A percentile compares a stretch with the other conserved stretches of the same genome.
These are phyloP conservation scores for Pipistrellus kuhlii DNA, from an alignment of 2,797 vertebrate genomes.

Conservation along the genomic window DNA sequence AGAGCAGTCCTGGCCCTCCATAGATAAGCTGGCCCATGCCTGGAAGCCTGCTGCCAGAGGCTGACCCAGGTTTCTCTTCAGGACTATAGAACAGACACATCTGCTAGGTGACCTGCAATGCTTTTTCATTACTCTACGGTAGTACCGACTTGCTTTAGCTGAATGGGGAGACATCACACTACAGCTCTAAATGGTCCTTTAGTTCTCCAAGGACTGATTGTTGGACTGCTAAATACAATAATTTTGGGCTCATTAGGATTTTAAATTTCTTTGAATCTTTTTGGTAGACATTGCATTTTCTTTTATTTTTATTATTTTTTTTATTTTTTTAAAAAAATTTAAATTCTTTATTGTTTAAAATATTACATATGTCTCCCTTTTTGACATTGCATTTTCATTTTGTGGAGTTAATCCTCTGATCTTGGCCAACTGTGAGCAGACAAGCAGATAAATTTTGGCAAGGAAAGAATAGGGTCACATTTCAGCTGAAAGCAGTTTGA, in stretches of 20 bases:
- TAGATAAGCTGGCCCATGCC: background rate
- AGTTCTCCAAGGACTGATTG: background rate
- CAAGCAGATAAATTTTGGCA: constrained; percentile 57
- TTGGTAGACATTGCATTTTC: constrained; percentile 36
- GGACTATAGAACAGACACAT: background rate
- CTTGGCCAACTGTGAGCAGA: constrained; percentile 52
- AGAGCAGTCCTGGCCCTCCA: background rate
- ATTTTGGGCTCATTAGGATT: background rate
- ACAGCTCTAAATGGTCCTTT: background rate
- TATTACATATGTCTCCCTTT: too few relatives aligned
- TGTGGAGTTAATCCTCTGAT: constrained; percentile 52
- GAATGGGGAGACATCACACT: background rate
- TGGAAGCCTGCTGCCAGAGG: background rate
- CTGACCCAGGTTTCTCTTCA: background rate
- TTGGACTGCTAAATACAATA: background rate
- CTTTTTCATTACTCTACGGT: background rate
- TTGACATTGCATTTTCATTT: constrained; percentile 32
- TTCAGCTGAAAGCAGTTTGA: constrained; percentile 53
- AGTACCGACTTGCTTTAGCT: background rate
- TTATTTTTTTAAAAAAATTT: too few relatives aligned
- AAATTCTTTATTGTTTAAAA: too few relatives aligned
- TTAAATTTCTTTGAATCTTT: background rate
- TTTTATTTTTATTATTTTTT: too few relatives aligned
- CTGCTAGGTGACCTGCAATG: background rate
- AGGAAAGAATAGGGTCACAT: constrained; percentile 35